A percentile compares a stretch with the other conserved stretches of the same genome.
phyloP scores from a whole-genome alignment of 2,797 vertebrate genomes.

The Delichon dasypus region DNA sequence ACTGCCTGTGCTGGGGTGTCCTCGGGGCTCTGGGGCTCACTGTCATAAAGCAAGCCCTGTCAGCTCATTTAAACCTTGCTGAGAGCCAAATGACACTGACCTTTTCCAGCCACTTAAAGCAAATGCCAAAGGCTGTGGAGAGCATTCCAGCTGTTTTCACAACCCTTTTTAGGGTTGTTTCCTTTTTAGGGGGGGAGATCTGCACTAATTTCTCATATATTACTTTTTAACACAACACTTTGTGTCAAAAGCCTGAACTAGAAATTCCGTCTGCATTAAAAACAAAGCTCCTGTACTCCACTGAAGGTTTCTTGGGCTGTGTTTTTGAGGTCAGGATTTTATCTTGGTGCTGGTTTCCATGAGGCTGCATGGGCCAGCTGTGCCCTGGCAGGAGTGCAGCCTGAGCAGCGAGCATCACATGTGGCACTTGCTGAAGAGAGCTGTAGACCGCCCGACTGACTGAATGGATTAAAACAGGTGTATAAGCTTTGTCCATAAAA shows the following conservation, averaged over 20 bases:
- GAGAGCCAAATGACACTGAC: not conserved
- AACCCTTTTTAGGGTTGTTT: not conserved
- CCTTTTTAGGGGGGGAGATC: not conserved
- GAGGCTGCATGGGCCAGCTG: not conserved
- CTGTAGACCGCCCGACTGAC: not conserved
- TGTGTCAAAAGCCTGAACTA: not conserved
- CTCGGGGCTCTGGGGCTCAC: not conserved
- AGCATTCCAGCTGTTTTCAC: not conserved
- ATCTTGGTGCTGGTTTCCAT: not conserved
- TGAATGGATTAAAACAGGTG: not conserved
- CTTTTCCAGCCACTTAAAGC: not conserved
- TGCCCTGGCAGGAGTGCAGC: not conserved
- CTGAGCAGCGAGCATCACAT: not conserved
- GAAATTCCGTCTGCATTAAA: not conserved
- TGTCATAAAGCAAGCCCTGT: not conserved
- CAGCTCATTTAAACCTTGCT: not conserved
- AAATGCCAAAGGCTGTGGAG: not conserved
- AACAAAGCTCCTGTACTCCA: not conserved
- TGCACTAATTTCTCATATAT: not conserved
- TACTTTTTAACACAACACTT: not conserved
- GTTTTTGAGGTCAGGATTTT: not conserved
- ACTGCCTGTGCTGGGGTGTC: rapidly evolving
- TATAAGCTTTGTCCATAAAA: not conserved
- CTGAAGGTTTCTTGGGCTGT: not conserved
- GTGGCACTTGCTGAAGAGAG: not conserved